Base-by-base conservation (phyloP, 2,797 vertebrate genomes). In the Orientallactaga sibirica region DNA sequence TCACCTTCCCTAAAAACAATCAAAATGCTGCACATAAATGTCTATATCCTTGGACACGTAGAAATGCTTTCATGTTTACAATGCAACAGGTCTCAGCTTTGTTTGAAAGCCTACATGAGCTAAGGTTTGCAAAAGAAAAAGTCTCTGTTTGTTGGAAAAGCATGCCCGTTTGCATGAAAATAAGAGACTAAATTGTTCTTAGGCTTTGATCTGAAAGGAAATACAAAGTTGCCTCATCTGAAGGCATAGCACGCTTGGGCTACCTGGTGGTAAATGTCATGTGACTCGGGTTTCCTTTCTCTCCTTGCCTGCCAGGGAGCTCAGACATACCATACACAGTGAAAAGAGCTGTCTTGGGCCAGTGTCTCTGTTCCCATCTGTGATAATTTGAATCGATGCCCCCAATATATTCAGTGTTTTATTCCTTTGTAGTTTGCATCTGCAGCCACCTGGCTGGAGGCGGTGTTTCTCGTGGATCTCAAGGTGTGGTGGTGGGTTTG, bases 101-200 rank as follows among this genome's bases (percentile, higher is more conserved):
- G 80, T 85, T 70, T 91, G 37, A 91, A 95, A 9, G 24, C 85
- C 58, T 82, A 68, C 76, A 74, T 90, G 86, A 94, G 94, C 93
- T 37, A 77, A 0, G 11, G 71, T 71, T 82, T 62, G 74, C 76
- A 48, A 87, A 78, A 75, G 61, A 90, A 89, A 93, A 78, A 67
- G 27, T 75, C 15, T 41, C 73, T 1, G 29, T 48, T 16, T 62
- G 11, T 85, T 91, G 48, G 41, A 73, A 93, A 95, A 83, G 7
- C 52, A 82, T 55, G 16, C 9, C 43, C 25, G 29, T 11, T 79
- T 67, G 15, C 25, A 77, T 81, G 74, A 92, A 91, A 75, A 70
- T 41, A 27, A 48, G 24, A 62, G 55, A 94, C 73, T 91, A 37
- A 90, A 78, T 91, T 67, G 25, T 20, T 95, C 25, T 73, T 80